These are phyloP conservation scores for Caenorhabditis sp. DNA, from an alignment of 2,888 invertebrate genomes.

Conservation along the genomic window DNA sequence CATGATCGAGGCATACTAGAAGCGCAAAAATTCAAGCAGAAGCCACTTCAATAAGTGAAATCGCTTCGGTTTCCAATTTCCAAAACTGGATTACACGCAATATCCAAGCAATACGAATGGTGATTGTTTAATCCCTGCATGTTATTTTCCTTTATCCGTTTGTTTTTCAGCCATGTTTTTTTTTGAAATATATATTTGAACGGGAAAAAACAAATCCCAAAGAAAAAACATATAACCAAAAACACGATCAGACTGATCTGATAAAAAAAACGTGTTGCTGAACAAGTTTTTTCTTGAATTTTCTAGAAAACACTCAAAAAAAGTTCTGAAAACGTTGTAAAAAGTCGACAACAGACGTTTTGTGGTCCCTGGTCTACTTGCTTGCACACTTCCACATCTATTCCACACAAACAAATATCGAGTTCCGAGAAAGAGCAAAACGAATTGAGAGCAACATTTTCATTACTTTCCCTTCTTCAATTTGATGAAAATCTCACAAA, in stretches of 20 bases:
- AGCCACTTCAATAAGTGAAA: not conserved
- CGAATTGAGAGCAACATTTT: constrained; percentile 21
- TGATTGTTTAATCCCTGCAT: not conserved
- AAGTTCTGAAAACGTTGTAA: not conserved
- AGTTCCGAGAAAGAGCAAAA: constrained; percentile 17
- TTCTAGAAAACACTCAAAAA: not conserved
- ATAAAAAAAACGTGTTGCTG: not conserved
- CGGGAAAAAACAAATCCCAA: not conserved
- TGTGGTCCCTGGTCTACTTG: not conserved
- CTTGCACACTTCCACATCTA: not conserved
- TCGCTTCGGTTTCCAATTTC: not conserved
- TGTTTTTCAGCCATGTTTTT: not conserved
- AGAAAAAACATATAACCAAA: not conserved
- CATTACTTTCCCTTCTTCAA: constrained; percentile 42
- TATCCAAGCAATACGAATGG: not conserved
- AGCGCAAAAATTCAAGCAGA: not conserved
- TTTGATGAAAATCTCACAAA: constrained; percentile 53
- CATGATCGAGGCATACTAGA: not conserved
- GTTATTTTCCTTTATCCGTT: not conserved
- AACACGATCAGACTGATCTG: constrained; percentile 1
- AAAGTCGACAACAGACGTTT: not conserved
- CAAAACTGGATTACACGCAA: not conserved
- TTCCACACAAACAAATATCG: constrained; percentile 21
- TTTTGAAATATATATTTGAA: not conserved
- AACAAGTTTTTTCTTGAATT: not conserved